Percentiles rank a stretch among this genome's conserved stretches.
Conservation (phyloP, 2,888 invertebrate genomes). For the Orthosia incerta region DNA sequence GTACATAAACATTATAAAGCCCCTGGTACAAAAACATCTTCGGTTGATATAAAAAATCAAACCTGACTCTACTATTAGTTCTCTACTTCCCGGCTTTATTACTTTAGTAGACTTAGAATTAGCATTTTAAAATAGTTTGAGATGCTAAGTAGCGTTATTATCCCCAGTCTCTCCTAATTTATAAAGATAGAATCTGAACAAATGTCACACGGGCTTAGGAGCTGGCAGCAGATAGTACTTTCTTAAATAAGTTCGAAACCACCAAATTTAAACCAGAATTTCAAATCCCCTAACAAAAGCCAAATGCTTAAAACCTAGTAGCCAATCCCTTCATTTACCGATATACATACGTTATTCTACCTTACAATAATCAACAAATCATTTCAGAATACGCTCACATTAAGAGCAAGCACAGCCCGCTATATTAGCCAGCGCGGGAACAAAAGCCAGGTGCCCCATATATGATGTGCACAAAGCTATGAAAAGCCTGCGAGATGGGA, state of each 20-base stretch:
- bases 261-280: neutral
- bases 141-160: too few species aligned
- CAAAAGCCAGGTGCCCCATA: constrained; percentile 67
- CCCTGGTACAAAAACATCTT: too few species aligned
- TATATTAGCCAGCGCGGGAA: constrained; percentile 59
- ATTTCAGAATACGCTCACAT: constrained; percentile 30
- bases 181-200: too few species aligned
- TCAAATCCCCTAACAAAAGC: neutral
- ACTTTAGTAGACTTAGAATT: too few species aligned
- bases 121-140: too few species aligned
- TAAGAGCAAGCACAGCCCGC: constrained; percentile 17
- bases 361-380: constrained; percentile 12
- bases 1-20: too few species aligned
- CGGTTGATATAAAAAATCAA: too few species aligned
- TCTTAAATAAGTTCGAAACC: neutral
- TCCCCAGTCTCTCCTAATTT: too few species aligned
- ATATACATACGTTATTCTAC: neutral
- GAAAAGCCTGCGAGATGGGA: constrained; percentile 57
- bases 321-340: neutral
- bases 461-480: constrained; percentile 56
- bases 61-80: too few species aligned
- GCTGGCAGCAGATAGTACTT: too few species aligned
- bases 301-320: neutral
- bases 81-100: too few species aligned
- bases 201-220: too few species aligned